Conservation (phyloP, 2,888 invertebrate species). For the Tortrix viridana region DNA sequence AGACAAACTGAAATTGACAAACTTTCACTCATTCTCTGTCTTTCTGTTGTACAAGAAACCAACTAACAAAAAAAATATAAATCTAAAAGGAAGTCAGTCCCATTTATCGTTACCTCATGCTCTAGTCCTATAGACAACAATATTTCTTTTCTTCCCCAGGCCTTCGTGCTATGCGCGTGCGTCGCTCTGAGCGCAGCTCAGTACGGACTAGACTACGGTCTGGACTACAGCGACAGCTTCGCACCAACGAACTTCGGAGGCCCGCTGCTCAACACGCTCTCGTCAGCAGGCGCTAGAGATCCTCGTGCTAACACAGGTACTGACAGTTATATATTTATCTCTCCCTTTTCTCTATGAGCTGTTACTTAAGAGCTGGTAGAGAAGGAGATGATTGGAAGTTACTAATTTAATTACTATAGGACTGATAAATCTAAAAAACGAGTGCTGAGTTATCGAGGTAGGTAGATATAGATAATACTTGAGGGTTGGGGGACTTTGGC, state of each 20-base stretch:
- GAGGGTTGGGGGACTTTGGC: no score
- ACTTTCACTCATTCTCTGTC: no score
- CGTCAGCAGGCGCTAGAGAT: slow-evolving; percentile 78
- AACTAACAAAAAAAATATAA: no score
- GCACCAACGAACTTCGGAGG: slow-evolving; percentile 73
- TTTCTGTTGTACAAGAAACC: no score
- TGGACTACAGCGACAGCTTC: slow-evolving; percentile 64
- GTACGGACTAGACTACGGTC: slow-evolving; percentile 59
- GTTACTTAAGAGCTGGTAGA: no score
- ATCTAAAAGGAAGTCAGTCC: background rate
- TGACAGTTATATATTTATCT: background rate
- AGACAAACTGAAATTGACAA: no score
- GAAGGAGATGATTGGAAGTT: no score
- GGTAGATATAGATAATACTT: no score
- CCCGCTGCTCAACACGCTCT: slow-evolving; percentile 69
- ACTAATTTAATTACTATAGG: no score
- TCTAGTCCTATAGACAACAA: background rate
- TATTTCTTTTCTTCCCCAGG: slow-evolving; percentile 62
- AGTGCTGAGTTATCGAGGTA: no score
- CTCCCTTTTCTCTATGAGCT: no score
- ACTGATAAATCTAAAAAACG: no score
- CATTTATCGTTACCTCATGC: background rate
- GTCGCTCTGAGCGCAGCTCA: slow-evolving; percentile 72
- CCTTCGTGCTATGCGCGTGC: slow-evolving; percentile 72
- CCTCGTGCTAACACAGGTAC: slow-evolving; percentile 83